Base-by-base conservation (phyloP, 1,140 invertebrate genomes). In the Halyomorpha halys region DNA sequence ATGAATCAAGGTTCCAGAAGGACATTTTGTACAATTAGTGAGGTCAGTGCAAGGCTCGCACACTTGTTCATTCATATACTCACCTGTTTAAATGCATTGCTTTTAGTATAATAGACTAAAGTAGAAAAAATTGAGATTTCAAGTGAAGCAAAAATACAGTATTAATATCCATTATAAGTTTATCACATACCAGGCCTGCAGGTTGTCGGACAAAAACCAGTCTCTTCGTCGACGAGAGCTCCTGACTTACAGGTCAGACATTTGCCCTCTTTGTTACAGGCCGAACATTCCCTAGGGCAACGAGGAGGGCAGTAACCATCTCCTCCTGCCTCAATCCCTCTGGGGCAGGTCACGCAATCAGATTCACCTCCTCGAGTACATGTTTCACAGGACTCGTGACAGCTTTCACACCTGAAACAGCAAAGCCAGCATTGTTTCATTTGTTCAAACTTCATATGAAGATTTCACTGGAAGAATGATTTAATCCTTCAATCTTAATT, bases 331-430 rank as follows among this genome's bases (percentile, higher is more conserved):
- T 34, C 23, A 2, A 44, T 19, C 13, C 59, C 64, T 44, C 59
- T 30, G 3, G 45, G 47, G 75, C 91, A 94, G 15, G 84, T 83
- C 44, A 93, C 84, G 74, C 91, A 94, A 65, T 92, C 83, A 44
- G 82, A 79, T 68, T 86, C 82, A 25, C 82, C 81, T 6, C 84
- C 82, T 21, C 89, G 90, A 67, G 81, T 85, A 72, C 91, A 94
- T 1, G 89, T 90, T 68, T 85, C 86, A 74, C 91, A 94, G 9
- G 83, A 83, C 14, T 81, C 71, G 75, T 91, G 85, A 73, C 91
- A 94, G 9, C 81, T 78, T 51, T 60, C 49, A 54, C 64, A 65
- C 34, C 64, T 65, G 25, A 39, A 39, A 39, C 34, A 39, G 34
- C 4, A 13, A 39, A 39, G 1, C 34, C 13, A 6, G 13, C 34